Base-by-base conservation (phyloP, 1,140 invertebrate genomes). In the Papilio polytes region DNA sequence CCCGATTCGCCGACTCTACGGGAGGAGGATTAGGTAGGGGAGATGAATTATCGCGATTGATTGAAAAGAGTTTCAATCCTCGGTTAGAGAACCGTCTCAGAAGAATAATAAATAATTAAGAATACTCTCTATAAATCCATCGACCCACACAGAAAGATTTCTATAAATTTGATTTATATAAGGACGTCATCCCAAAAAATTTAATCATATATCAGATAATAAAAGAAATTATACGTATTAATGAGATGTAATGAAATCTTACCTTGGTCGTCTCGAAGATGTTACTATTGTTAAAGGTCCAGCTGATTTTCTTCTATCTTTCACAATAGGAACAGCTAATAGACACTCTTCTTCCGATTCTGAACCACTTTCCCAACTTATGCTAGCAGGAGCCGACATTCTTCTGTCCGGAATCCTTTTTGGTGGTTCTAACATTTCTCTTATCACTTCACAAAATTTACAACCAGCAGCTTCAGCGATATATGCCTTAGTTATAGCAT, bases 361-460 rank as follows among this genome's bases (percentile, higher is more conserved):
- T 6, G 92, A 90, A 0, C 80, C 85, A 81, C 92, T 94, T 3
- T 94, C 89, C 41, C 94, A 66, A 77, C 89, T 91, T 2, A 94
- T 85, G 18, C 91, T 78, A 0, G 94, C 91, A 0, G 95, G 95
- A 8, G 95, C 92, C 7, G 95, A 95, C 80, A 89, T 86, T 78
- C 95, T 86, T 78, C 95, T 89, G 66, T 88, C 91, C 1, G 88
- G 85, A 4, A 90, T 80, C 13, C 80, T 80, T 77, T 91, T 94
- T 10, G 94, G 91, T n/a, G 87, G 85, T 74, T 95, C 94, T 41
- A 95, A 85, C 89, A 95, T 94, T 78, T 95, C 94, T 72, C 91
- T 88, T 74, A 95, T 91, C 36, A 95, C 94, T 74, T 95, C 94
- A 87, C 95, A 95, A 85, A 94, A 95, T 88, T 95, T 95, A 84